Percentiles rank a stretch among this genome's conserved stretches.
Conservation (phyloP, 2,888 invertebrate genomes). For the Teinopalpus imperialis region DNA sequence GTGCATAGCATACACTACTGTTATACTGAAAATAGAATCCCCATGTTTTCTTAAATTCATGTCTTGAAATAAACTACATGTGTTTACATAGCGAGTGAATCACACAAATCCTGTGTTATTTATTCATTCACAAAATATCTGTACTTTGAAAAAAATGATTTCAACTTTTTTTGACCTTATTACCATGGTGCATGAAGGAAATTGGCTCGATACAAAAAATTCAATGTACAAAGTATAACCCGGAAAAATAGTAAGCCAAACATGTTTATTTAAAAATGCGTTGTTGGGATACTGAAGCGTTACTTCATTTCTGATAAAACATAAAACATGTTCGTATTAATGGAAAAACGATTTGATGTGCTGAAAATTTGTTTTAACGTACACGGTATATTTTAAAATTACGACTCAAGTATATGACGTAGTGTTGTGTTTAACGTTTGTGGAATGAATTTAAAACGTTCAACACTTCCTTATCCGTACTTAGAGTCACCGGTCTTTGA, state of each 20-base stretch:
- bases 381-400: too few relatives aligned
- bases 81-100: slow-evolving; percentile 10
- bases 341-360: slow-evolving; percentile 22
- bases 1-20: too few relatives aligned
- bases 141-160: not conserved
- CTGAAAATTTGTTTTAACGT: slow-evolving; percentile 20
- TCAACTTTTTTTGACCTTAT: slow-evolving; percentile 23
- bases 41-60: not conserved
- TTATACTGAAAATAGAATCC: not conserved
- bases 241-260: slow-evolving; percentile 26
- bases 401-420: too few relatives aligned
- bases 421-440: too few relatives aligned
- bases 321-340: slow-evolving; percentile 18
- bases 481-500: too few relatives aligned
- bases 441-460: too few relatives aligned
- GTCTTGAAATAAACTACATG: slow-evolving; percentile 6
- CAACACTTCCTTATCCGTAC: too few relatives aligned
- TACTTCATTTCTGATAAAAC: slow-evolving; percentile 37
- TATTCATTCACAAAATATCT: slow-evolving; percentile 6
- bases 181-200: too few relatives aligned
- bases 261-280: slow-evolving; percentile 32
- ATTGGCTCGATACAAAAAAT: slow-evolving; percentile 15
- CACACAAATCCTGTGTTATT: slow-evolving; percentile 8
- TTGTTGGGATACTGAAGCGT: slow-evolving; percentile 36
- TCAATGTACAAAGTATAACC: slow-evolving; percentile 23